phyloP scores from a whole-genome alignment of 2,113 vertebrate genomes.

The Xenopus borealis region DNA sequence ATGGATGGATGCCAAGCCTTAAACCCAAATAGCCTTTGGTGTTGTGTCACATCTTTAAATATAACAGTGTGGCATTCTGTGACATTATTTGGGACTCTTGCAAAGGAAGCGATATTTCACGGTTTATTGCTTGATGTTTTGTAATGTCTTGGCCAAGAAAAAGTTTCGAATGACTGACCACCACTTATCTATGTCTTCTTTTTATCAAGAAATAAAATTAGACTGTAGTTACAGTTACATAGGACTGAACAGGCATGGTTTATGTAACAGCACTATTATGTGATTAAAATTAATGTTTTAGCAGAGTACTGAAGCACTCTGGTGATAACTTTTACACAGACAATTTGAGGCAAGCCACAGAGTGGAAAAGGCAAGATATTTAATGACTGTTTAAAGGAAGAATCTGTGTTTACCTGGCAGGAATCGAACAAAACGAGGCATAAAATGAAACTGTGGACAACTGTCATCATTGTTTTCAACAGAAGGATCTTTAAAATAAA shows the following conservation, averaged over 20 bases:
- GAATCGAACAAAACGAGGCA: conserved; percentile 95
- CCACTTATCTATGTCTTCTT: background rate
- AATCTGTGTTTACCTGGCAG: conserved; percentile 78
- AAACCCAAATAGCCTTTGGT: conserved; percentile 1
- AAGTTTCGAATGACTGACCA: conserved; percentile 9
- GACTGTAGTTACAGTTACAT: background rate
- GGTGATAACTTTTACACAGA: conserved; percentile 14
- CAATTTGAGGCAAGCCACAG: conserved; percentile 18
- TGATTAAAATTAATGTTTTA: conserved; percentile 6
- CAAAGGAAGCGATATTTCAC: conserved; percentile 39
- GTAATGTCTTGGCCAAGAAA: conserved; percentile 7
- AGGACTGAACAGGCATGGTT: background rate
- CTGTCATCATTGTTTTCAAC: conserved; percentile 64
- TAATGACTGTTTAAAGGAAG: background rate
- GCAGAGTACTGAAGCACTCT: background rate
- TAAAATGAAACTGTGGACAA: conserved; percentile 93
- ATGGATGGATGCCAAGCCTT: background rate
- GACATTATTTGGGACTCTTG: conserved; percentile 32
- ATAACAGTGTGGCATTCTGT: conserved; percentile 25
- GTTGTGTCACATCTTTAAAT: conserved; percentile 13
- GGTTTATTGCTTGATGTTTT: conserved; percentile 30
- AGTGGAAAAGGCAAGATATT: background rate
- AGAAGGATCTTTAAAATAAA: conserved; percentile 74
- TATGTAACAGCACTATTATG: background rate
- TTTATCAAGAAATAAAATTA: conserved; percentile 24